Base-by-base conservation (phyloP, 2,888 invertebrate species). In the Parnassius apollo region DNA sequence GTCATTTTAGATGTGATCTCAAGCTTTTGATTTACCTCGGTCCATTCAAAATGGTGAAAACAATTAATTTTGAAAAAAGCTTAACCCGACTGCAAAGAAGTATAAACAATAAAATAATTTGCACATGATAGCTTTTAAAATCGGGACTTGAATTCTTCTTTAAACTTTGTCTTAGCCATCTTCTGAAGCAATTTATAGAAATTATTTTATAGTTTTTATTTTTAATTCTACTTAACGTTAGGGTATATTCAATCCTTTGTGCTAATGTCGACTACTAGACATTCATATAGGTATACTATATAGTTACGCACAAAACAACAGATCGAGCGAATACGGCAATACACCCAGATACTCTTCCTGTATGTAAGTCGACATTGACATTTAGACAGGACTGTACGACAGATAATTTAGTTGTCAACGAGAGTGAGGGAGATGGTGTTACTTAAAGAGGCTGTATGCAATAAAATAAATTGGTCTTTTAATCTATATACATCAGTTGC, bases 291-390 rank as follows among this genome's bases (percentile, higher is more conserved):
- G 18, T 7, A 7, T 25, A 25, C 25, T 25, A 25, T 25, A 25
- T 76, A 82, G 73, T 77, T 78, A 80, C 70, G 70, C 63, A 69
- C 69, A 72, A 73, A 67, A 70, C 71, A 75, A 67, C 66, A 69
- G 67, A 74, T 69, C 67, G 68, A 71, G 66, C 75, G 67, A 75
- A 59, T 55, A 61, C 71, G 48, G 71, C 71, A 66, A 71, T 69
- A 75, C 78, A 78, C 82, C 79, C 81, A 78, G 75, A 72, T 69
- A 75, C 71, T 82, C 87, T 88, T 88, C 88, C 87, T 88, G 86
- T 76, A 81, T 25, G 71, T 75, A 75, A 76, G 71, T 71, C 75
- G 88, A 79, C 89, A 88, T 88, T 89, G 90, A 89, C 89, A 88
- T 89, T 90, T 88, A 80, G 71, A 63, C 67, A 65, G 66, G 70